Evolutionary conservation across 1,140 invertebrate genomes (phyloP).

Genomic region (Papilio machaon): DNA sequence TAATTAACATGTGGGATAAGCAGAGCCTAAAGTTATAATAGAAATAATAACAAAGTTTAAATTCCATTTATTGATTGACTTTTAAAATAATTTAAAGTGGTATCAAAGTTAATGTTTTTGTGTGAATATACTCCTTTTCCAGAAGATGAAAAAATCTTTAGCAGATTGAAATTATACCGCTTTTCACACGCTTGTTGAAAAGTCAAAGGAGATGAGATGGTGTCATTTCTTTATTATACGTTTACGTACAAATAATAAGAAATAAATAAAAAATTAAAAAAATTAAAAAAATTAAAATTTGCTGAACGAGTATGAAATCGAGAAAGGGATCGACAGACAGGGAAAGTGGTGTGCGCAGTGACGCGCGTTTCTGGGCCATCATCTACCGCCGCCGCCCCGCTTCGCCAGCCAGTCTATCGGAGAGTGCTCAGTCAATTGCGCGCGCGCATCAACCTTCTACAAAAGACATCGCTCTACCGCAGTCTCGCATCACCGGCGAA

Average conservation of each 20-base stretch:
- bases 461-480: neutral
- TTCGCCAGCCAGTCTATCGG: conserved; percentile 37
- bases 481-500: conserved; percentile 7
- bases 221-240: neutral
- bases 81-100: too few relatives aligned
- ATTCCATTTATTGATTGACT: too few relatives aligned
- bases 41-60: too few relatives aligned
- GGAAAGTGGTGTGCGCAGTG: conserved; percentile 66
- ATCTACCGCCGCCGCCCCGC: neutral
- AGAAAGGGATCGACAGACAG: conserved; percentile 56
- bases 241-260: neutral
- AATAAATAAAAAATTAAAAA: too few relatives aligned
- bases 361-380: conserved; percentile 62
- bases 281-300: neutral
- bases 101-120: too few relatives aligned
- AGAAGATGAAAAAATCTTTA: too few relatives aligned
- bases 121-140: too few relatives aligned
- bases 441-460: conserved; percentile 6
- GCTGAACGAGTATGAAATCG: conserved; percentile 26
- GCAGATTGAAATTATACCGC: too few relatives aligned
- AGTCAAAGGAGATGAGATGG: too few relatives aligned
- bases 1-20: too few relatives aligned
- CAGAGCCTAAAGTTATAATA: too few relatives aligned
- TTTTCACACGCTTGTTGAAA: too few relatives aligned
- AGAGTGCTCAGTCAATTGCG: conserved; percentile 23